Evolutionary conservation across 2,113 vertebrate species (phyloP), one percentile per base, ranked within the genome.

Genomic region (Tachysurus vachellii): DNA sequence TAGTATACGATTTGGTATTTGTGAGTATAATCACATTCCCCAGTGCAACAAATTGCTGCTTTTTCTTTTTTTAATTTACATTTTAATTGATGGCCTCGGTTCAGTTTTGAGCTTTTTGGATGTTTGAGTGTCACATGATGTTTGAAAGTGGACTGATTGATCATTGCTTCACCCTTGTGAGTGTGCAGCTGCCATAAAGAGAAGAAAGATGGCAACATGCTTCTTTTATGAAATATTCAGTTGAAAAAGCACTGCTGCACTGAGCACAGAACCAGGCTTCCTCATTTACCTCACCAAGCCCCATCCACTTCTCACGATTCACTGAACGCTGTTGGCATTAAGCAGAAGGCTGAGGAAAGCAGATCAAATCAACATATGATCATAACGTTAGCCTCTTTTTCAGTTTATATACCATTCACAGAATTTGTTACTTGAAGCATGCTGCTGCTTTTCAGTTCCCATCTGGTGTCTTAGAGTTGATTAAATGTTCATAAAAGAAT

Each of bases 171-270:
- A 70, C 56, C 53, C 26, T 26, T 61, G 23, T 87, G 71, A 85
- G 64, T 14, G 28, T 77, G 82, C 64, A 44, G 56, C 76, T 66
- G 44, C 31, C 11, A 6, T 59, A 61, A 21, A 44, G 42, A 54
- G 36, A 53, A 82, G 56, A 13, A 83, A 87, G 61, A 76, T 13
- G 59, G 82, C 83, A 57, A 84, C 44, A 14, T 77, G 57, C 84
- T 76, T 89, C 73, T 83, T 31, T 12, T 75, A 91, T 91, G 75
- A 90, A 90, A 92, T 91, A 90, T 91, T 90, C 85, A 91, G 82
- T 28, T 79, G 64, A 77, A 87, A 84, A 42, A 53, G 21, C 75
- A 17, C 70, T 85, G 83, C 14, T 77, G 84, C 71, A 82, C 5
- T 16, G 76, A 86, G 83, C 70, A 59, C 64, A 56, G 23, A 73